Conservation (phyloP, 2,113 vertebrate genomes). For the Nothocercus nigrocapillus region DNA sequence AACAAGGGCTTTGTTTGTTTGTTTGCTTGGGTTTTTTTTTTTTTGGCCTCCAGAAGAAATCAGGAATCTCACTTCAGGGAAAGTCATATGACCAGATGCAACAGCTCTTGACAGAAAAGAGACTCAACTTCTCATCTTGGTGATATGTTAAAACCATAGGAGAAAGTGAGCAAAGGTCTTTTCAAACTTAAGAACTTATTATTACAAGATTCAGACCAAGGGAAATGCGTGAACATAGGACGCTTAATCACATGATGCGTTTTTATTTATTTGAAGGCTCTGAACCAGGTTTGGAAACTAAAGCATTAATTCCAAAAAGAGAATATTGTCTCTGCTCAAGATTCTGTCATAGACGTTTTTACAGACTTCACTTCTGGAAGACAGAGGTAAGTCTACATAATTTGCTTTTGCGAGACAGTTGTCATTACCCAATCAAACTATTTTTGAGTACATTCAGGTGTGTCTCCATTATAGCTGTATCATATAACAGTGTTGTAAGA, state of each 20-base stretch:
- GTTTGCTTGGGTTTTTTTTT: too few relatives aligned
- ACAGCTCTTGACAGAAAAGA: not conserved
- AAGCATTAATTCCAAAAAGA: not conserved
- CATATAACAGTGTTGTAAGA: not conserved
- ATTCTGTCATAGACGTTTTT: not conserved
- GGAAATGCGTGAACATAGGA: not conserved
- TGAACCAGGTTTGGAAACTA: not conserved
- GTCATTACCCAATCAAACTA: not conserved
- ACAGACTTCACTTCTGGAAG: not conserved
- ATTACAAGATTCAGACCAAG: not conserved
- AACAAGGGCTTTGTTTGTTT: not conserved
- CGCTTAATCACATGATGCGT: not conserved
- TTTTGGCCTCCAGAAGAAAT: not conserved
- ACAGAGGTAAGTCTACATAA: not conserved
- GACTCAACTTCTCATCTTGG: not conserved
- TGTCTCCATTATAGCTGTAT: not conserved
- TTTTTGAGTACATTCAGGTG: not conserved
- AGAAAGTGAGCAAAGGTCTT: not conserved
- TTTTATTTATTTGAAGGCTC: not conserved
- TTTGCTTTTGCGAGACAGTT: not conserved
- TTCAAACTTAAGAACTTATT: not conserved
- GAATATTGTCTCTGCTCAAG: not conserved
- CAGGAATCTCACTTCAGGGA: not conserved
- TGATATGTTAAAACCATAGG: not conserved
- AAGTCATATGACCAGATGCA: not conserved